Evolutionary conservation across 2,113 vertebrate genomes (phyloP).

Genomic region (Numenius arquata): DNA sequence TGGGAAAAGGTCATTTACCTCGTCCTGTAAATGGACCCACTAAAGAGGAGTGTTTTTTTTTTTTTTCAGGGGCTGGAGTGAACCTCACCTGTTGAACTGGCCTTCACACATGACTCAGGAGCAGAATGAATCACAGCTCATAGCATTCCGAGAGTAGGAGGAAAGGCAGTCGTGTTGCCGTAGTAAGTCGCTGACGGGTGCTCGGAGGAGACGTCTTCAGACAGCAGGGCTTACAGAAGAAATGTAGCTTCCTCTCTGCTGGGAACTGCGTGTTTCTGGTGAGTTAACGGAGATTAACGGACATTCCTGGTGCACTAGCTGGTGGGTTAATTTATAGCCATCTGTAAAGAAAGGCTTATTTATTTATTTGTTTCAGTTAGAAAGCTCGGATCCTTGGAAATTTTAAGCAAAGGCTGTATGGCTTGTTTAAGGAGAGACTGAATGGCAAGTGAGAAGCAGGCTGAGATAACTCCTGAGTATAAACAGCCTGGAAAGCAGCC

Average conservation of each 20-base stretch:
- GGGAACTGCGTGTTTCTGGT: conserved; percentile 16
- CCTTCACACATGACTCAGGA: conserved; percentile 14
- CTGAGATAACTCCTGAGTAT: background rate
- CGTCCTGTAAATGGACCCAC: background rate
- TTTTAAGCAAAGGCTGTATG: background rate
- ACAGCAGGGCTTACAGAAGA: background rate
- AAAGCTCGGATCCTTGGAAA: background rate
- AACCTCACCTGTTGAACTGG: conserved; percentile 5
- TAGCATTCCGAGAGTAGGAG: background rate
- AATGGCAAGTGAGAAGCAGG: background rate
- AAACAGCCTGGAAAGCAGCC: background rate
- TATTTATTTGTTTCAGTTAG: background rate
- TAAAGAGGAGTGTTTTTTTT: conserved; percentile 32
- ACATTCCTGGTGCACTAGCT: background rate
- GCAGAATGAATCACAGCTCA: background rate
- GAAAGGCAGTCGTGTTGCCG: too few relatives aligned
- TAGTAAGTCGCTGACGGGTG: background rate
- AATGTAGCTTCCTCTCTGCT: conserved; percentile 4
- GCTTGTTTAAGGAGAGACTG: background rate
- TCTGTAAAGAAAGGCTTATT: background rate
- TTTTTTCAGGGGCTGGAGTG: conserved; percentile 4
- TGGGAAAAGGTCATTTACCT: conserved; percentile 68
- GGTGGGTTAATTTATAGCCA: conserved; percentile 32
- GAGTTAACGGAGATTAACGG: background rate
- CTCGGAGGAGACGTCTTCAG: background rate